These are phyloP conservation scores for Nemotelus pantherinus DNA, from an alignment of 2,888 invertebrate genomes.

Conservation along the genomic window DNA sequence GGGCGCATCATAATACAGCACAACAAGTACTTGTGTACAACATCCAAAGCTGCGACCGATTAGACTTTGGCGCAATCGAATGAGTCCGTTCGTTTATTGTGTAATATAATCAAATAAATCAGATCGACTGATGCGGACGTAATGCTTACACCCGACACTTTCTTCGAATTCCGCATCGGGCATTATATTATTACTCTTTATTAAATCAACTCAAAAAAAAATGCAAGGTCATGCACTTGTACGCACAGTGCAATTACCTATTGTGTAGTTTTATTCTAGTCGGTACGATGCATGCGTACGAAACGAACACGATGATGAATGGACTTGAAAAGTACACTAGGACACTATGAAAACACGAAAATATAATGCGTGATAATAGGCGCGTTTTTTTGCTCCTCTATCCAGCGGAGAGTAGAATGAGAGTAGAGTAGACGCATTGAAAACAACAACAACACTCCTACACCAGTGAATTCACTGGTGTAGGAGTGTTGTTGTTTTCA, in stretches of 20 bases:
- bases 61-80: constrained; percentile 8
- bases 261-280: neutral
- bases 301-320: neutral
- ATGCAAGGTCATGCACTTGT: constrained; percentile 42
- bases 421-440: too few relatives aligned
- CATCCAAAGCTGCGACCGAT: neutral
- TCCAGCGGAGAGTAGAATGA: too few relatives aligned
- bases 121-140: too few relatives aligned
- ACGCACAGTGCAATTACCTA: constrained; percentile 39
- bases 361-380: constrained; percentile 16
- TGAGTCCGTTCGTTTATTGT: neutral
- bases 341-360: constrained; percentile 23
- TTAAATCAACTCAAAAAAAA: constrained; percentile 33
- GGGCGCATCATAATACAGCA: too few relatives aligned
- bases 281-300: neutral
- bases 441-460: too few relatives aligned
- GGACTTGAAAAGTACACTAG: too few relatives aligned
- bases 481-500: too few relatives aligned
- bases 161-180: neutral
- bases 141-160: neutral
- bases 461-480: too few relatives aligned
- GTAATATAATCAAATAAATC: constrained; percentile 7
- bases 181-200: constrained; percentile 10
- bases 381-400: too few relatives aligned
- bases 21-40: too few relatives aligned